Conservation (phyloP, 2,888 invertebrate species). For the Melanchra persicariae region DNA sequence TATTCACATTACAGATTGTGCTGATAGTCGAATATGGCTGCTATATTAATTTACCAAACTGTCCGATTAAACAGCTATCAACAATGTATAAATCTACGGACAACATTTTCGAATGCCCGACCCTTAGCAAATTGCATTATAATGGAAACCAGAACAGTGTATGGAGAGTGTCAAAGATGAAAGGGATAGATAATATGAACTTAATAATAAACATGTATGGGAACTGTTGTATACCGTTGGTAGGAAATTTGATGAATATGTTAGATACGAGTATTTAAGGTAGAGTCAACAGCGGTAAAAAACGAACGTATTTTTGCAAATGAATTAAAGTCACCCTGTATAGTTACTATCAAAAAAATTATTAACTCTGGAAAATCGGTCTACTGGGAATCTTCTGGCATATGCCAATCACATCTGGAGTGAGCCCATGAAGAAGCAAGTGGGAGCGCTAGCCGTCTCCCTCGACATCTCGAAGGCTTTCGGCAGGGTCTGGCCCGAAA, state of each 20-base stretch:
- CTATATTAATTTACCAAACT: conserved; percentile 27
- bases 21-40: conserved; percentile 29
- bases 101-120: not conserved
- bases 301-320: not conserved
- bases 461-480: not conserved
- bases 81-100: conserved; percentile 17
- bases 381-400: not conserved
- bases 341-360: no score
- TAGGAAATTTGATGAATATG: conserved; percentile 1
- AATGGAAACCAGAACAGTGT: conserved; percentile 21
- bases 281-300: not conserved
- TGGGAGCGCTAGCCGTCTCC: not conserved
- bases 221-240: not conserved
- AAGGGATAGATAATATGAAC: conserved; percentile 9
- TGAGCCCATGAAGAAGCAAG: not conserved
- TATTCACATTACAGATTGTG: conserved; percentile 33
- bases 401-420: not conserved
- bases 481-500: not conserved
- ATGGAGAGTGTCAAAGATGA: conserved; percentile 43
- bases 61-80: conserved; percentile 7
- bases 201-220: conserved; percentile 30
- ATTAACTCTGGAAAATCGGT: no score
- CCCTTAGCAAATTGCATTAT: conserved; percentile 15
- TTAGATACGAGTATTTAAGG: not conserved
- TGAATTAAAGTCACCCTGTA: no score